phyloP scores from a whole-genome alignment of 2,888 invertebrate genomes.

The Gastrophysa polygoni region DNA sequence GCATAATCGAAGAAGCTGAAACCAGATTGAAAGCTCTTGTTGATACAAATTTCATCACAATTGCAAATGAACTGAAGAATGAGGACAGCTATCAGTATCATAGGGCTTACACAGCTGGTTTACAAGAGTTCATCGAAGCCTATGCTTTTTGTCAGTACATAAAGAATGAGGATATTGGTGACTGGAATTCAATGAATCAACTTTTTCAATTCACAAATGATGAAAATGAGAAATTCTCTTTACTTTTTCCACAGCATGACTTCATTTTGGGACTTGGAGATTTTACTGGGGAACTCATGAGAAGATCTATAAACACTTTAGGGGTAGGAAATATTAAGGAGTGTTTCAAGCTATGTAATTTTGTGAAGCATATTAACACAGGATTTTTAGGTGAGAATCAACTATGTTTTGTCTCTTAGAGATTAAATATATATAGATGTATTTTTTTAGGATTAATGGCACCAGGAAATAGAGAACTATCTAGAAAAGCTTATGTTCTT shows the following conservation, averaged over 20 bases:
- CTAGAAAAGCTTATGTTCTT: conserved; percentile 73
- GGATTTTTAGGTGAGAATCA: conserved; percentile 64
- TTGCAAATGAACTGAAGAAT: conserved; percentile 75
- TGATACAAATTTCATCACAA: conserved; percentile 65
- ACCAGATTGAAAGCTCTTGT: conserved; percentile 69
- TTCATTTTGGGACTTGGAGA: conserved; percentile 83
- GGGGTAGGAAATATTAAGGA: conserved; percentile 75
- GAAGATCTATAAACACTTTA: conserved; percentile 83
- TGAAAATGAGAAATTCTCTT: conserved; percentile 31
- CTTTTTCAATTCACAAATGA: conserved; percentile 45
- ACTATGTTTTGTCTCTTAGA: not conserved
- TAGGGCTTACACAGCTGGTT: conserved; percentile 69
- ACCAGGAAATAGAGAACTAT: conserved; percentile 66
- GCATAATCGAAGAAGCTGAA: conserved; percentile 68
- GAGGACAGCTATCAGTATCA: conserved; percentile 74
- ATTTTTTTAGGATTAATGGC: conserved; percentile 57
- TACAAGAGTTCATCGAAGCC: conserved; percentile 89
- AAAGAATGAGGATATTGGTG: conserved; percentile 64
- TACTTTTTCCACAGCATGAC: conserved; percentile 60
- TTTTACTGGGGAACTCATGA: conserved; percentile 90
- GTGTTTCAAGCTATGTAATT: conserved; percentile 73
- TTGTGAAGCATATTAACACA: conserved; percentile 71
- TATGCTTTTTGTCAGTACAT: conserved; percentile 77
- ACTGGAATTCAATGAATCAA: conserved; percentile 57
- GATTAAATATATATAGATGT: not conserved